A percentile compares a stretch with the other conserved stretches of the same genome.
Conservation (phyloP, 2,113 vertebrate species). For the Gorsachius goisagi region DNA sequence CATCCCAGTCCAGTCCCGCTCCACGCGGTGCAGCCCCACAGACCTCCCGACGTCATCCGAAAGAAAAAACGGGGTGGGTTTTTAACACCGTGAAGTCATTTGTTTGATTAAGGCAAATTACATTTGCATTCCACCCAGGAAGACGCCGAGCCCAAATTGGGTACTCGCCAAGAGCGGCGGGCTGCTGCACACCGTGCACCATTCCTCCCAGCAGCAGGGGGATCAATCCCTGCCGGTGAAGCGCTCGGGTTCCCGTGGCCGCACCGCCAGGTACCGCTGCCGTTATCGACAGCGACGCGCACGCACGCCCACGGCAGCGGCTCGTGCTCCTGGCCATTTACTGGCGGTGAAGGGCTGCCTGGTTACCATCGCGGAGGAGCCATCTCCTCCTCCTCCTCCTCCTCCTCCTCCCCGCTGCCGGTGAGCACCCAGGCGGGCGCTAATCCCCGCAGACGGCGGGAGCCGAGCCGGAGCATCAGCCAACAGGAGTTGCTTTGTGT, state of each 20-base stretch:
- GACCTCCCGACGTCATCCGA: accelerated
- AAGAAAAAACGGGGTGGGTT: accelerated
- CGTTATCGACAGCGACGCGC: not conserved
- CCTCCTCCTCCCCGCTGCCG: conserved; percentile 65
- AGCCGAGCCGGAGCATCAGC: conserved; percentile 47
- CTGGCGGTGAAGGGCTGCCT: conserved; percentile 67
- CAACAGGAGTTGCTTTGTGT: conserved; percentile 31
- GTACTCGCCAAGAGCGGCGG: not conserved
- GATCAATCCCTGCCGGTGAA: not conserved
- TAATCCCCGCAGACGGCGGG: conserved; percentile 69
- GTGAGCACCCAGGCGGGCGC: conserved; percentile 6
- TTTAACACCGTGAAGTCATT: accelerated
- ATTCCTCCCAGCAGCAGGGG: not conserved
- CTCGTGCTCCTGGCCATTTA: not conserved
- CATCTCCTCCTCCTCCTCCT: conserved; percentile 68
- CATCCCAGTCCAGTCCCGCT: accelerated
- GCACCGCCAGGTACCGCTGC: not conserved
- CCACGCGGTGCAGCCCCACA: accelerated
- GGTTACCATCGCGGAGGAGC: conserved; percentile 60
- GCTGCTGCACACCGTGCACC: accelerated
- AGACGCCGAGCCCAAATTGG: accelerated
- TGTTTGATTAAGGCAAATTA: accelerated
- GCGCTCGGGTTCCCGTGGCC: not conserved
- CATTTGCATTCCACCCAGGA: not conserved
- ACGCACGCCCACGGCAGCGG: conserved; percentile 15